Evolutionary conservation across 2,113 vertebrate species (phyloP).

Genomic region (Corvus hawaiiensis): DNA sequence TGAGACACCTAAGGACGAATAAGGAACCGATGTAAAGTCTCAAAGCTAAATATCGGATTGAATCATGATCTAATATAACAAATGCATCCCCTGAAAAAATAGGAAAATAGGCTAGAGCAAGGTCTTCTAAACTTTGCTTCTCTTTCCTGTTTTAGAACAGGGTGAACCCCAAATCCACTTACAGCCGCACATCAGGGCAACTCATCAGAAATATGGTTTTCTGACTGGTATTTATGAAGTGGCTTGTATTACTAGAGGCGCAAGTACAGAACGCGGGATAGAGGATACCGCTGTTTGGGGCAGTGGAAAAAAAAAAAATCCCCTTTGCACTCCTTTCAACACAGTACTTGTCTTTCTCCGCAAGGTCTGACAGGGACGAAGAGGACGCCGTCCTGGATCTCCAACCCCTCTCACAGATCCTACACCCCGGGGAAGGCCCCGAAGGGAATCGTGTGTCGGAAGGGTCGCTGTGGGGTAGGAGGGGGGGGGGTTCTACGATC

Average conservation of each 20-base stretch:
- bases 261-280: neutral
- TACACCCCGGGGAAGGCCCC: rapidly evolving
- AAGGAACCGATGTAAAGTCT: neutral
- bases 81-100: neutral
- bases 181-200: rapidly evolving
- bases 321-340: neutral
- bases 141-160: neutral
- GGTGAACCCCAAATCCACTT: neutral
- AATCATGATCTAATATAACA: neutral
- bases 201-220: neutral
- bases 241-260: rapidly evolving
- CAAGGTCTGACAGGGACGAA: too few relatives aligned
- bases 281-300: rapidly evolving
- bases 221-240: neutral
- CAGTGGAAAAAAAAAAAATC: rapidly evolving
- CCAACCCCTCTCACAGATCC: neutral
- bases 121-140: neutral
- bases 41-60: neutral
- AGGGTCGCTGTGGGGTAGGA: neutral
- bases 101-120: neutral
- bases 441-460: too few relatives aligned
- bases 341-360: neutral
- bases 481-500: rapidly evolving
- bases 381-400: neutral
- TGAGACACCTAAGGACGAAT: neutral